Conservation (phyloP, 2,797 vertebrate genomes). For the Anas bernieri region DNA sequence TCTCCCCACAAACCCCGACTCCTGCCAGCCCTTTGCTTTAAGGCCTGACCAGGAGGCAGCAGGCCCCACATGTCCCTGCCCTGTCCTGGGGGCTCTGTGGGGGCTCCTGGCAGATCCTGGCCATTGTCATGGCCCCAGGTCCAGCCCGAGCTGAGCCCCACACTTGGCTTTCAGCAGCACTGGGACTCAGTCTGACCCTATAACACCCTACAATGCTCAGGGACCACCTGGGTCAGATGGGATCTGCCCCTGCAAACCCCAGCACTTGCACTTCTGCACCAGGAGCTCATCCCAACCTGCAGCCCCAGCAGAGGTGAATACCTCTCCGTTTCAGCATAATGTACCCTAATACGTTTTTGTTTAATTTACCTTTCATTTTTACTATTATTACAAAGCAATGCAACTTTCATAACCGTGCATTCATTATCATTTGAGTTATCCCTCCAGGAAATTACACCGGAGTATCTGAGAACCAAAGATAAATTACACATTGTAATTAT, state of each 20-base stretch:
- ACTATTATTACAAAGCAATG: neutral
- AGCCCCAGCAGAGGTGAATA: neutral
- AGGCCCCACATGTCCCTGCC: too few species aligned
- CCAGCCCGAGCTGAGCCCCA: neutral
- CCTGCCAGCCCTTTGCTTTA: neutral
- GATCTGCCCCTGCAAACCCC: neutral
- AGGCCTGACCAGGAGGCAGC: too few species aligned
- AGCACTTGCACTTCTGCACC: rapidly evolving
- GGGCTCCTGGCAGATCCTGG: too few species aligned
- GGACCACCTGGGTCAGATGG: too few species aligned
- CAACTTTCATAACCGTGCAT: neutral
- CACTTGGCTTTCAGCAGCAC: neutral
- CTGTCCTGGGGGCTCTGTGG: too few species aligned
- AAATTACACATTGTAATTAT: neutral
- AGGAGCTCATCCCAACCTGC: neutral
- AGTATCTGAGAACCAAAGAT: neutral
- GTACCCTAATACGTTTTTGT: neutral
- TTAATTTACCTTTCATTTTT: neutral
- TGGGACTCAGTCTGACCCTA: neutral
- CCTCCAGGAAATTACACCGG: neutral
- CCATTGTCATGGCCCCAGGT: too few species aligned
- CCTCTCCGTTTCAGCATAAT: rapidly evolving
- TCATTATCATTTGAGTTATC: neutral
- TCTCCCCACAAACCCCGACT: neutral
- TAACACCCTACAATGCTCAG: too few species aligned